Percentiles rank a stretch among this genome's conserved stretches.
These are phyloP conservation scores for Rutpela maculata DNA, from an alignment of 2,888 invertebrate species.

Conservation along the genomic window DNA sequence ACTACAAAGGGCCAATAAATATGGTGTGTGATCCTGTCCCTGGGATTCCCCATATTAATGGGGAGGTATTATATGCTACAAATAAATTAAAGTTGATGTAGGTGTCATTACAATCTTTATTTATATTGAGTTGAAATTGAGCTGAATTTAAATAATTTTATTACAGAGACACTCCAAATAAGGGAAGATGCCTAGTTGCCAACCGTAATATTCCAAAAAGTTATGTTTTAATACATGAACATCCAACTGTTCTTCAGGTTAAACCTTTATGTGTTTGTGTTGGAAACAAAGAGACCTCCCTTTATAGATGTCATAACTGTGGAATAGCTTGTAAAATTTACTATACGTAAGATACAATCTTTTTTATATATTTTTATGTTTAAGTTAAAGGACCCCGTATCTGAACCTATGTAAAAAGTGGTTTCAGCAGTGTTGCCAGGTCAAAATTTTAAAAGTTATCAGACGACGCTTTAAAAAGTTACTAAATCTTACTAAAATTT, in stretches of 20 bases:
- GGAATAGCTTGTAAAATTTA: constrained; percentile 52
- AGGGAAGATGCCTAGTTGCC: constrained; percentile 54
- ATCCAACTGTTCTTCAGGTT: constrained; percentile 58
- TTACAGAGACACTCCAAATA: constrained; percentile 41
- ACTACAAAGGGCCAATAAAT: constrained; percentile 47
- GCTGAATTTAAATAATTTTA: neutral
- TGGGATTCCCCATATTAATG: constrained; percentile 21
- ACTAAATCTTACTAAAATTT: no score
- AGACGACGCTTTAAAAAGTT: no score
- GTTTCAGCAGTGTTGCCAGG: no score
- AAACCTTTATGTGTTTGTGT: constrained; percentile 56
- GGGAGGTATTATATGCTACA: constrained; percentile 47
- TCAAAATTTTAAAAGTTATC: no score
- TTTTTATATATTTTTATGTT: constrained; percentile 8
- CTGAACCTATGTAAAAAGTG: no score
- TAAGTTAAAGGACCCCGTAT: no score
- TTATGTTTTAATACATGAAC: constrained; percentile 56
- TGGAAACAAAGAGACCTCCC: constrained; percentile 40
- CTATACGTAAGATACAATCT: constrained; percentile 52
- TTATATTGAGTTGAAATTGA: neutral
- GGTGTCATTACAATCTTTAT: constrained; percentile 29
- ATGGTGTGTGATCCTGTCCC: constrained; percentile 40
- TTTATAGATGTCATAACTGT: constrained; percentile 62
- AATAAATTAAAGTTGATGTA: constrained; percentile 47
- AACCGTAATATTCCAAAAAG: constrained; percentile 45